Base-by-base conservation (phyloP, 2,888 invertebrate species). In the Antitype chi region DNA sequence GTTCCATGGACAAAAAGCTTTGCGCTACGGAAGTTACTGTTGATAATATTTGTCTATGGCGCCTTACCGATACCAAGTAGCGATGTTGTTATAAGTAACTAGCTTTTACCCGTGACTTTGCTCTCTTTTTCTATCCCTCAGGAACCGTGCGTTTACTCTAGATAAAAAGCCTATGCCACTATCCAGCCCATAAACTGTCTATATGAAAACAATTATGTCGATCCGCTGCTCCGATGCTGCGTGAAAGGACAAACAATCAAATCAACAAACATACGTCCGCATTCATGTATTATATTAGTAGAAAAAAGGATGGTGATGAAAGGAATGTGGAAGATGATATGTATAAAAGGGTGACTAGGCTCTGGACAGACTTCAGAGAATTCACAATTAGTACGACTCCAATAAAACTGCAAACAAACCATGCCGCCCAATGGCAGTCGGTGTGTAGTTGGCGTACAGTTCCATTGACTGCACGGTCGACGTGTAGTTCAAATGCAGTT, bases 171-270 rank as follows among this genome's bases (percentile, higher is more conserved):
- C 32, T 70, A 69, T 80, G 47, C n/a, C 72, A 32, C 52, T 25
- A 23, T 47, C 72, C 17, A 32, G 47, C 47, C 7, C 72, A 23
- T 17, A 25, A 80, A 76, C 59, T 15, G 23, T n/a, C 25, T 49
- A 38, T 77, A 80, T 28, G 38, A 28, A 28, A n/a, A 69, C 38
- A 73, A 73, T 78, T 73, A 78, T n/a, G 80, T 80, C 47, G 77
- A 63, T 71, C 79, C 79, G 49, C 57, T 79, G 55, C 28, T 78
- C 77, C 77, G n/a, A 63, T 78, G 70, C 77, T 68, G 77, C 78
- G 55, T 80, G 73, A 66, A 80, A 70, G 53, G 64, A 69, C 59
- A 80, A 80, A 73, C 17, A 80, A 68, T 68, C 20, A 49, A 28
- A 28, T 78, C 71, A 78, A 78, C 43, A 78, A 63, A 63, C 28